Evolutionary conservation across 2,888 invertebrate species (phyloP).

Genomic region (Eumerus sabulonum): DNA sequence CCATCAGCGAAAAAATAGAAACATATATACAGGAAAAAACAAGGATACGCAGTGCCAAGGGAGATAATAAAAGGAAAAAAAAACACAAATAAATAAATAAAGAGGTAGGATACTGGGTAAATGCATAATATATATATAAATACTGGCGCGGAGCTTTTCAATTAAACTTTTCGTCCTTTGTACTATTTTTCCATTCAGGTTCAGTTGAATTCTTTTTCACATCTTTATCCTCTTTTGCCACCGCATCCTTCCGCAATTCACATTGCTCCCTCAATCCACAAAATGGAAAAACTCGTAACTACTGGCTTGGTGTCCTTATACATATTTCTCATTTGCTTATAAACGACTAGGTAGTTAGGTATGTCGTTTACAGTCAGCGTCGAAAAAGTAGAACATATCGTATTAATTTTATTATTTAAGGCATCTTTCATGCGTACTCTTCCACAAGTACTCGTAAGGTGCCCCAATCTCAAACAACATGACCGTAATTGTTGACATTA

Average conservation of each 20-base stretch:
- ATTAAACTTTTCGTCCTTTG: conserved; percentile 67
- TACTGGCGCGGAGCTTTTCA: conserved; percentile 53
- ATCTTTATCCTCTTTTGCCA: conserved; percentile 20
- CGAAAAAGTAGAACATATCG: background rate
- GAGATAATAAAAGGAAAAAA: conserved; percentile 6
- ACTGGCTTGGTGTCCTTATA: conserved; percentile 26
- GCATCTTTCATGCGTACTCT: too few relatives aligned
- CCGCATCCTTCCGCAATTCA: conserved; percentile 15
- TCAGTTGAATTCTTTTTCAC: conserved; percentile 47
- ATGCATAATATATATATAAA: conserved; percentile 6
- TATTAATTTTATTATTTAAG: too few relatives aligned
- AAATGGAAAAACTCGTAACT: conserved; percentile 3
- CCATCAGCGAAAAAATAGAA: conserved; percentile 55
- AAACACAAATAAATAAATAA: conserved; percentile 1
- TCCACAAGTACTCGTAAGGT: too few relatives aligned
- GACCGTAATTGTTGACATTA: too few relatives aligned
- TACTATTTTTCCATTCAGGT: conserved; percentile 60
- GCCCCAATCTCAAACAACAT: too few relatives aligned
- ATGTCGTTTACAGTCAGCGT: conserved; percentile 2
- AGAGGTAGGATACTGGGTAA: conserved; percentile 12
- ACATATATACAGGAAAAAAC: conserved; percentile 17
- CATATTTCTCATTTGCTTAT: background rate
- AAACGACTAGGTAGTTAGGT: conserved; percentile 13
- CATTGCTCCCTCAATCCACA: background rate
- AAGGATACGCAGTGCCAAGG: conserved; percentile 39